Conservation (phyloP, 1,140 invertebrate genomes). For the Apis cerana region DNA sequence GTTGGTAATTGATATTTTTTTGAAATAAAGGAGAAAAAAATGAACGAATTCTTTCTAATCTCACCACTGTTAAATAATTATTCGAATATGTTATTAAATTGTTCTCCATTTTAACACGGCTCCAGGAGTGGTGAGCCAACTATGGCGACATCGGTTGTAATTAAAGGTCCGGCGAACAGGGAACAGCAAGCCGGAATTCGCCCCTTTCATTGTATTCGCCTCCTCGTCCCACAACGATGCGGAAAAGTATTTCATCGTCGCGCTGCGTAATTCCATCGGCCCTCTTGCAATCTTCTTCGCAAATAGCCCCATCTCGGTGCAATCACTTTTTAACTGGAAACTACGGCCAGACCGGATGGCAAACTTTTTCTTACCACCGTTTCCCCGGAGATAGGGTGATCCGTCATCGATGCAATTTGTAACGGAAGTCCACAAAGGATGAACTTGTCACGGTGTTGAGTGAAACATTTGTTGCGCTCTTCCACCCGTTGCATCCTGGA, state of each 20-base stretch:
- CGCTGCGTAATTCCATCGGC: conserved; percentile 20
- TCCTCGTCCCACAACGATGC: neutral
- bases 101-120: conserved; percentile 28
- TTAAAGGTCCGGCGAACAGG: conserved; percentile 39
- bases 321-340: conserved; percentile 43
- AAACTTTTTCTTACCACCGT: neutral
- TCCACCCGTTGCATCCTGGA: neutral
- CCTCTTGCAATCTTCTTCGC: conserved; percentile 34
- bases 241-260: conserved; percentile 26
- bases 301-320: conserved; percentile 42
- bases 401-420: conserved; percentile 18
- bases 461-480: neutral
- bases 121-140: neutral
- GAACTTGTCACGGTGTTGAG: neutral
- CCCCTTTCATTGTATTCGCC: conserved; percentile 40
- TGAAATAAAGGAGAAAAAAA: too few relatives aligned
- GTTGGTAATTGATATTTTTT: too few relatives aligned
- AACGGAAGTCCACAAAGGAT: neutral
- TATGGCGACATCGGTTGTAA: conserved; percentile 19
- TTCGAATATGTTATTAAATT: conserved; percentile 37
- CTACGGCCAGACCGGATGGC: neutral
- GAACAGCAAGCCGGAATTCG: conserved; percentile 30
- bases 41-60: neutral
- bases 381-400: neutral
- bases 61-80: conserved; percentile 6